Evolutionary conservation across 2,888 invertebrate genomes (phyloP), one percentile per base, ranked within the genome.

Genomic region (Meiosimyza decipiens): DNA sequence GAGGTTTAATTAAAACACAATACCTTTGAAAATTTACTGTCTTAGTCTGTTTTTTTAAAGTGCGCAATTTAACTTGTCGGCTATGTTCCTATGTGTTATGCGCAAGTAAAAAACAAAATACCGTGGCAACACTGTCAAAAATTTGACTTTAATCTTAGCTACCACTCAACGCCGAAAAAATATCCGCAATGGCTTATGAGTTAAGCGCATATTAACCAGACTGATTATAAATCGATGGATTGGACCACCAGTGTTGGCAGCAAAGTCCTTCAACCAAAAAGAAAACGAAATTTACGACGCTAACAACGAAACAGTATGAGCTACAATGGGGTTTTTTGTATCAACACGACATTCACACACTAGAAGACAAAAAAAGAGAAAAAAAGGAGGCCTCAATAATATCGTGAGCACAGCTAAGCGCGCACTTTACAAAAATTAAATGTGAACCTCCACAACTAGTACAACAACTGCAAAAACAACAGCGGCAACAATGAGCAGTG

Each of bases 401-500:
- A 64, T 64, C 64, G 64, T 64, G 64, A 51, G 47, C 64, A 50
- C 22, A 64, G 22, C 49, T 64, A 64, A 2, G 50, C 28, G 40
- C 51, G 64, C 51, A 51, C 64, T 64, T 64, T 22, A 51, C 18
- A 49, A 64, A 64, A 16, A 64, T 64, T 51, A 64, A 50, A 51
- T 50, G 15, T 50, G 64, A 64, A 63, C 51, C 11, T 28, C 28
- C 28, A 28, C 28, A 28, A 57, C 15, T 57, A 28, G 28, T 47
- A 52, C 18, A 33, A 71, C 13, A 7, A 64, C 64, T 49, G 60
- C 52, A 55, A 75, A 13, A 60, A 50, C 54, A 65, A 9, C 62
- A 15, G 47, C 62, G 28, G 51, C 50, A 47, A 15, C 16, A 64
- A 15, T 16, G 3, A 18, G 49, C 18, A 49, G 49, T 22, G 57